These are phyloP conservation scores for Glomeris maerens DNA, from an alignment of 1,140 invertebrate genomes.

Conservation along the genomic window DNA sequence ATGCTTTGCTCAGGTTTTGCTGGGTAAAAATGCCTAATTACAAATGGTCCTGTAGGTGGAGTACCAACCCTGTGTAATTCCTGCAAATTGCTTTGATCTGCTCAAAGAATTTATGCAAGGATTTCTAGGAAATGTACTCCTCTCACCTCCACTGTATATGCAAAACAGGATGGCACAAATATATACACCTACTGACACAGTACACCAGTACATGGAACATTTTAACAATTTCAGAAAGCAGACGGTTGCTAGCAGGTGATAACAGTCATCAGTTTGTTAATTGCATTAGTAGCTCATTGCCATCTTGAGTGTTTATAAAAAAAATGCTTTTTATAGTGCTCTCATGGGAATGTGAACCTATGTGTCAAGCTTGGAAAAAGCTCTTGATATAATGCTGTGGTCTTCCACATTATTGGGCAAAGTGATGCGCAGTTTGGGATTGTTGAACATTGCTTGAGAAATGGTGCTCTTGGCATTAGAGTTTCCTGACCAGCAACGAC, in stretches of 20 bases:
- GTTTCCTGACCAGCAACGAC: constrained; percentile 35
- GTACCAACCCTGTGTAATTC: constrained; percentile 76
- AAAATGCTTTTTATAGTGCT: too few species aligned
- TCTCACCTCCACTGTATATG: constrained; percentile 43
- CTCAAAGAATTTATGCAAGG: constrained; percentile 84
- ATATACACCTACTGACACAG: constrained; percentile 64
- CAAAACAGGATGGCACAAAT: constrained; percentile 67
- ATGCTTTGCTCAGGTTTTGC: constrained; percentile 1
- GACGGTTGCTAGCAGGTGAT: constrained; percentile 29
- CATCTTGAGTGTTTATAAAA: too few species aligned
- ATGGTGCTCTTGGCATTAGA: constrained; percentile 38
- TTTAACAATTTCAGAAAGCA: constrained; percentile 76
- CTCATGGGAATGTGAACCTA: too few species aligned
- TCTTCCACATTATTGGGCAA: constrained; percentile 30
- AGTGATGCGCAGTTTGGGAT: constrained; percentile 37
- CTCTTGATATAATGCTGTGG: background rate
- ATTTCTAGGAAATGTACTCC: constrained; percentile 62
- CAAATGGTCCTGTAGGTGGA: constrained; percentile 49
- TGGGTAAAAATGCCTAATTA: constrained; percentile 2
- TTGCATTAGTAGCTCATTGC: too few species aligned
- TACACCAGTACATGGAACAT: constrained; percentile 89
- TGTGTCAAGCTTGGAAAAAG: too few species aligned
- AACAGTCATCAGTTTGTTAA: background rate
- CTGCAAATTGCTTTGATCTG: constrained; percentile 76
- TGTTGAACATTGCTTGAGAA: constrained; percentile 34